phyloP scores from a whole-genome alignment of 2,888 invertebrate species.

The Apotomis capreana region DNA sequence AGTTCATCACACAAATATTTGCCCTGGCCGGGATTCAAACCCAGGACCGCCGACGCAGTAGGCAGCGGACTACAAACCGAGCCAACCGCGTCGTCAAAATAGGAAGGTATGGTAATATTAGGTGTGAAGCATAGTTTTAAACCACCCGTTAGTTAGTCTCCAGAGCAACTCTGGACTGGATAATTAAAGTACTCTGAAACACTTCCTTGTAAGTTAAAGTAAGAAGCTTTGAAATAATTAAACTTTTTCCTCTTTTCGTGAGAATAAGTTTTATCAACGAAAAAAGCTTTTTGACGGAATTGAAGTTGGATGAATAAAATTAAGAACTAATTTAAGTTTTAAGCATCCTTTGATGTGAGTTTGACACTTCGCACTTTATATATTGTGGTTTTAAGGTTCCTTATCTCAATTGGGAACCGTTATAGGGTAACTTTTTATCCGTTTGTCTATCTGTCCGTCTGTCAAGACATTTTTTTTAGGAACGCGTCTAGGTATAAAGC shows the following conservation, averaged over 20 bases:
- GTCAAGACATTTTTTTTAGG: too few relatives aligned
- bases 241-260: conserved; percentile 42
- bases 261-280: conserved; percentile 49
- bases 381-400: conserved; percentile 42
- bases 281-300: conserved; percentile 52
- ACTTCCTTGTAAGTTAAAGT: conserved; percentile 34
- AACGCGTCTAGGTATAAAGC: too few relatives aligned
- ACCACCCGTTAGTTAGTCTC: neutral
- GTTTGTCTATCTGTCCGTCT: too few relatives aligned
- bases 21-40: too few relatives aligned
- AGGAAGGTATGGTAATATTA: too few relatives aligned
- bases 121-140: neutral
- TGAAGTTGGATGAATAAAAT: conserved; percentile 60
- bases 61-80: too few relatives aligned
- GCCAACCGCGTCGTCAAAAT: neutral
- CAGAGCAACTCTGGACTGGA: conserved; percentile 11
- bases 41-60: too few relatives aligned
- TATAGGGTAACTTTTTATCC: too few relatives aligned
- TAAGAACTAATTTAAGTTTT: conserved; percentile 61
- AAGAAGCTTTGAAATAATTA: conserved; percentile 42
- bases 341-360: conserved; percentile 53
- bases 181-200: conserved; percentile 38
- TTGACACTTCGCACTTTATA: conserved; percentile 51
- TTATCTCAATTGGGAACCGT: too few relatives aligned
- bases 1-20: too few relatives aligned